Evolutionary conservation across 2,888 invertebrate genomes (phyloP).

Genomic region (Tetranychus piercei): DNA sequence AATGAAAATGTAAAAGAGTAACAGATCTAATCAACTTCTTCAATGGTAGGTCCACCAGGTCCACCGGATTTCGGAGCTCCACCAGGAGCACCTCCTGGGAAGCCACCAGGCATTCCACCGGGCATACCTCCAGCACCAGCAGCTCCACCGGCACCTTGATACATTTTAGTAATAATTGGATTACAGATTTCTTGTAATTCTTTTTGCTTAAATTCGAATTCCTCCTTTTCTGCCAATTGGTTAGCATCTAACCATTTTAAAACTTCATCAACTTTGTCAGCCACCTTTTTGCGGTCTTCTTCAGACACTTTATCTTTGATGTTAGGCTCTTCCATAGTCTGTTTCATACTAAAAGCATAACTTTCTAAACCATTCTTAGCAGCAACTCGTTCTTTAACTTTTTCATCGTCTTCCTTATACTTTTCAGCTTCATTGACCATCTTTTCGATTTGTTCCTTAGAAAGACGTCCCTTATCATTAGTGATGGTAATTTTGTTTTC

Average conservation of each 20-base stretch:
- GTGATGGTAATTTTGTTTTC: conserved; percentile 37
- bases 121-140: conserved; percentile 29
- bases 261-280: conserved; percentile 39
- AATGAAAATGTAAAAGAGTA: conserved; percentile 4
- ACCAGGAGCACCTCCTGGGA: conserved; percentile 9
- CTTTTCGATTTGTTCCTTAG: conserved; percentile 21
- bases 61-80: conserved; percentile 19
- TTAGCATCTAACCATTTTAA: conserved; percentile 63
- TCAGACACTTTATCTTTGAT: conserved; percentile 37
- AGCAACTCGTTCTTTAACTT: conserved; percentile 40
- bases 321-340: conserved; percentile 43
- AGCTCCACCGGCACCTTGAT: conserved; percentile 43
- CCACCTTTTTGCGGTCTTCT: conserved; percentile 48
- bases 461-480: conserved; percentile 35
- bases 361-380: conserved; percentile 67
- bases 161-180: conserved; percentile 83
- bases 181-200: conserved; percentile 77
- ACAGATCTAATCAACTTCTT: conserved; percentile 23
- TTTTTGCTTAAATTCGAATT: conserved; percentile 84
- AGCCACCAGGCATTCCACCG: conserved; percentile 16
- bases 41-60: conserved; percentile 26
- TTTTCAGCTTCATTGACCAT: conserved; percentile 66
- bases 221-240: conserved; percentile 71
- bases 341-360: conserved; percentile 88
- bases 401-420: conserved; percentile 48